Evolutionary conservation across 2,113 vertebrate species (phyloP), one percentile per base, ranked within the genome.

Genomic region (Suricata suricatta): DNA sequence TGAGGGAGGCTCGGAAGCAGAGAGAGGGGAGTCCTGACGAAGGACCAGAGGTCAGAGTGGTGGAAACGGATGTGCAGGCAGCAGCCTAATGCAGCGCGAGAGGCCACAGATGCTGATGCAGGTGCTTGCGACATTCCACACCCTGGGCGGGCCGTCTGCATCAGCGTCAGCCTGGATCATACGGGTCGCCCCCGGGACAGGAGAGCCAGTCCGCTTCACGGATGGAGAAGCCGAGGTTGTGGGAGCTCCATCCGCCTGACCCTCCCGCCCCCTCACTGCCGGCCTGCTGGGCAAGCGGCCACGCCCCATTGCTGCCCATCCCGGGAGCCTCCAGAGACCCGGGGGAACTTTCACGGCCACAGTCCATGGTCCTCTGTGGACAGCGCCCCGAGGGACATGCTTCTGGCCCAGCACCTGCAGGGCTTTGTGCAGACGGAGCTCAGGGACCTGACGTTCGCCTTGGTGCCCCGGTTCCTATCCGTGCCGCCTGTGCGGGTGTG

Each of bases 101-200:
- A 74, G 25, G 72, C 17, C 10, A 50, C 54, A 29, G 71, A 15
- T 10, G 23, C 74, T 17, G 7, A 11, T 9, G 1, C 52, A 0
- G 44, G 31, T 1, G 21, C 23, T 13, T 1, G 29, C 0, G 3
- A 31, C 6, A 0, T 15, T 31, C 5, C 0, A 4, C 2, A 0
- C 4, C 3, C 54, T 1, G 0, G 17, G 0, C 3, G 2, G 13
- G 44, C 31, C 1, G 4, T 10, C 0, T 23, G 0, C 27, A 0
- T 6, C 15, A 3, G 9, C 0, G 33, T 17, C 35, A 1, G 44
- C 29, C 9, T 0, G 0, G 5, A 19, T 38, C 23, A 1, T 2
- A 2, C 23, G 2, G 1, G 1, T 29, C 21, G 1, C 7, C 52
- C n/a, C 21, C 2, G 3, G 8, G 44, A 27, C 25, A 7, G 27